These are phyloP conservation scores for Mormoops blainvillei DNA, from an alignment of 2,113 vertebrate species.

Conservation along the genomic window DNA sequence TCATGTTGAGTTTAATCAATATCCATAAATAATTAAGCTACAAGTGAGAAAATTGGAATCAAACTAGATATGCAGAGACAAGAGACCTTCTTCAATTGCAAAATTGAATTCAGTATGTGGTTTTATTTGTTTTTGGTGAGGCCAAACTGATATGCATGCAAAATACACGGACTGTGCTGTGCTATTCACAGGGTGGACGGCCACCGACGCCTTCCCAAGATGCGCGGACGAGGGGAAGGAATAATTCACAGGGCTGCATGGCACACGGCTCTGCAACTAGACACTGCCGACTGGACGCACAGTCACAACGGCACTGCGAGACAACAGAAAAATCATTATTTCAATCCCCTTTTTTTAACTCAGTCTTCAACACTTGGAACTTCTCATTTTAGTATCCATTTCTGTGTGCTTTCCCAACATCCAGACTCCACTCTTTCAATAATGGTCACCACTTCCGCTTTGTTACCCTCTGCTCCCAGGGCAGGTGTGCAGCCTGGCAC, in stretches of 20 bases:
- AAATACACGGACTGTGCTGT: neutral
- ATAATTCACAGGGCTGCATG: neutral
- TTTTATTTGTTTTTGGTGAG: neutral
- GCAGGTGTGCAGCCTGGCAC: fast-evolving
- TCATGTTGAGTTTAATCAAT: neutral
- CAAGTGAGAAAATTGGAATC: neutral
- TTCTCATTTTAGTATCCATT: neutral
- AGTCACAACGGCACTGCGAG: neutral
- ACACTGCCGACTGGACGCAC: neutral
- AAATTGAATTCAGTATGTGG: neutral
- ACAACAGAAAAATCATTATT: neutral
- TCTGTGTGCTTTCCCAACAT: neutral
- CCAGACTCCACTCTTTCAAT: neutral
- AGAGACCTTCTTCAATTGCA: neutral
- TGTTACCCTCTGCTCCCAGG: too few species aligned
- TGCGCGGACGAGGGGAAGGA: neutral
- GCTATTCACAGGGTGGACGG: neutral
- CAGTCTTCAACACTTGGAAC: neutral
- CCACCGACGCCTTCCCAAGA: neutral
- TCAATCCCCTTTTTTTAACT: neutral
- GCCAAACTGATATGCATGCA: neutral
- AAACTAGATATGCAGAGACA: neutral
- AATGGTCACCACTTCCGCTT: fast-evolving
- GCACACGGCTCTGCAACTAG: fast-evolving
- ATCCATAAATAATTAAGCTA: neutral